phyloP scores from a whole-genome alignment of 2,888 invertebrate species.

The Phymatocera aterrima region DNA sequence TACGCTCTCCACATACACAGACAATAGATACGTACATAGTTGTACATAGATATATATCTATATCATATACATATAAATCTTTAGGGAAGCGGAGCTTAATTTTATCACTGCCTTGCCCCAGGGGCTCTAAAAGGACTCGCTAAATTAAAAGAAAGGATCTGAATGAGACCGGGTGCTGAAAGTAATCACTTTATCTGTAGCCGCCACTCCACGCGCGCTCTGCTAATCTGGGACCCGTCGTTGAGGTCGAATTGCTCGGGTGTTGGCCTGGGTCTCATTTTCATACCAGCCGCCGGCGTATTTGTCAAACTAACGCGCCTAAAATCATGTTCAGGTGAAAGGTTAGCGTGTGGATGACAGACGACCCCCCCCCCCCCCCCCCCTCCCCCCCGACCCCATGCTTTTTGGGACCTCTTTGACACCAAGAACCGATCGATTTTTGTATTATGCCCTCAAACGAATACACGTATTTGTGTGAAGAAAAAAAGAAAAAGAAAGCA shows the following conservation, averaged over 20 bases:
- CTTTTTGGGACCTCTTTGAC: background rate
- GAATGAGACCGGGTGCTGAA: conserved; percentile 62
- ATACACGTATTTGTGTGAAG: background rate
- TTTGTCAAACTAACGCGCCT: conserved; percentile 44
- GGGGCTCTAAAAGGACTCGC: conserved; percentile 56
- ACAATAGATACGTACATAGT: background rate
- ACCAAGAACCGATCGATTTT: conserved; percentile 18
- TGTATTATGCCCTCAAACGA: background rate
- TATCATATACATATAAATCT: conserved; percentile 56
- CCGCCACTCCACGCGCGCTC: conserved; percentile 57
- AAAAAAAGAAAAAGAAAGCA: background rate
- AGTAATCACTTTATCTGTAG: conserved; percentile 66
- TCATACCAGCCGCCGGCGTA: conserved; percentile 40
- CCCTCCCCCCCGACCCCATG: too few species aligned
- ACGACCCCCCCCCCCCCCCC: background rate
- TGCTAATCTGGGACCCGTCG: conserved; percentile 40
- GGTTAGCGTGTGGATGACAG: conserved; percentile 25
- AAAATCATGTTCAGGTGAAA: conserved; percentile 23
- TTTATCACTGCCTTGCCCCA: conserved; percentile 59
- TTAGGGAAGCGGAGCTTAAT: conserved; percentile 57
- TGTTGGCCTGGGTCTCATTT: conserved; percentile 42
- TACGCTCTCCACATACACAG: too few species aligned
- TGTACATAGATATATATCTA: background rate
- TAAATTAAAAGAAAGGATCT: conserved; percentile 66
- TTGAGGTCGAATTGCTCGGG: conserved; percentile 46